phyloP scores from a whole-genome alignment of 2,888 invertebrate species.

The Pardosa pseudoannulata region DNA sequence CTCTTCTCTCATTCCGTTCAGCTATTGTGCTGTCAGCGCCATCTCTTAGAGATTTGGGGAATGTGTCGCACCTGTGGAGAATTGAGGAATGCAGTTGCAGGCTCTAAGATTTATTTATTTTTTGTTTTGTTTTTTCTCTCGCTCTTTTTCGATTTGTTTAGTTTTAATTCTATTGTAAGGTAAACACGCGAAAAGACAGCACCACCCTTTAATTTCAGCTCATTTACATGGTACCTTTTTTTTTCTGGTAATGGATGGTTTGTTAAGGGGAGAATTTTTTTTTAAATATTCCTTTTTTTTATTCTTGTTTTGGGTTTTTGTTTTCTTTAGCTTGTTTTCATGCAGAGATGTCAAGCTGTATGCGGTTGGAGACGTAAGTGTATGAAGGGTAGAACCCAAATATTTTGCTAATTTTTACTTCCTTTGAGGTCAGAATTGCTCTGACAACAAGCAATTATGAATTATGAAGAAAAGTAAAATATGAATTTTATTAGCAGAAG shows the following conservation, averaged over 20 bases:
- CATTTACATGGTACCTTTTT: slow-evolving; percentile 32
- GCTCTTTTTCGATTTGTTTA: neutral
- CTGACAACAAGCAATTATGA: neutral
- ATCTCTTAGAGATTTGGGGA: slow-evolving; percentile 32
- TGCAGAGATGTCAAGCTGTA: neutral
- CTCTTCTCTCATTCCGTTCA: slow-evolving; percentile 21
- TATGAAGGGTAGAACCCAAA: neutral
- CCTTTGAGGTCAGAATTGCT: slow-evolving; percentile 2
- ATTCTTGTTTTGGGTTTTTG: no score
- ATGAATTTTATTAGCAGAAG: no score
- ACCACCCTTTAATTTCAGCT: slow-evolving; percentile 57
- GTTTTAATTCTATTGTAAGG: slow-evolving; percentile 36
- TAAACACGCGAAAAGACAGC: slow-evolving; percentile 22
- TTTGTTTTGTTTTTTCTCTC: neutral
- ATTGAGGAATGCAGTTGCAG: neutral
- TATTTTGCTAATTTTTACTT: slow-evolving; percentile 19
- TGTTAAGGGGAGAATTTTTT: neutral
- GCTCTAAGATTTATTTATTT: neutral
- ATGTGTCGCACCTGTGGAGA: slow-evolving; percentile 34
- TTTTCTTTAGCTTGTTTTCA: neutral
- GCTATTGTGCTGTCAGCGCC: slow-evolving; percentile 55
- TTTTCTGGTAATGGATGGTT: slow-evolving; percentile 17
- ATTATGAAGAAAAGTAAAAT: no score
- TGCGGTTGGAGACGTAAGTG: neutral
- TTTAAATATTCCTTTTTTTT: no score